phyloP scores from a whole-genome alignment of 1,140 invertebrate genomes.

The Ruditapes philippinarum region DNA sequence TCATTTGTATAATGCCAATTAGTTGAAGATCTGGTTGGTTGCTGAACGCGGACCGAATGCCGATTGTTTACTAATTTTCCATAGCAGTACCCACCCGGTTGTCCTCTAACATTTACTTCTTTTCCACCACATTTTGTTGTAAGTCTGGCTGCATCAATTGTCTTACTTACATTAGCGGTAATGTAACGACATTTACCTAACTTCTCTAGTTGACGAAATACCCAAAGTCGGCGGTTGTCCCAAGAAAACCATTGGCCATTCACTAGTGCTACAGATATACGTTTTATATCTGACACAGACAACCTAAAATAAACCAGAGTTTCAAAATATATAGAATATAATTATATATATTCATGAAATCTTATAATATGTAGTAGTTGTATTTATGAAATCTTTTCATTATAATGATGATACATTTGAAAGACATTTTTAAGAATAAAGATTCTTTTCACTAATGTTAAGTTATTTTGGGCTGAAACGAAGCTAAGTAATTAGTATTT shows the following conservation, averaged over 20 bases:
- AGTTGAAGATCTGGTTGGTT: no score
- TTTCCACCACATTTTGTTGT: slow-evolving; percentile 8
- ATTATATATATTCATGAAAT: no score
- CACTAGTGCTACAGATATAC: neutral
- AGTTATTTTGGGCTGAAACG: no score
- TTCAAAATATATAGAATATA: no score
- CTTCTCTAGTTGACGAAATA: slow-evolving; percentile 47
- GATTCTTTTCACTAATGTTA: no score
- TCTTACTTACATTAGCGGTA: neutral
- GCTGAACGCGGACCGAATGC: no score
- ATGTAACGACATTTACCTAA: slow-evolving; percentile 31
- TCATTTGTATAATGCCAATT: no score
- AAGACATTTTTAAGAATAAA: no score
- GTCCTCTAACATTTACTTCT: neutral
- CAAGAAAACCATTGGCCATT: neutral
- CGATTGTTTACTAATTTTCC: no score
- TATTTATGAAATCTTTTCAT: no score
- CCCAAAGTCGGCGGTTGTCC: slow-evolving; percentile 45
- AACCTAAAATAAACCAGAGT: neutral
- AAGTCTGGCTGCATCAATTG: neutral
- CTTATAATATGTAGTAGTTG: neutral
- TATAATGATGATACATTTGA: no score
- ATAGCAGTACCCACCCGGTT: slow-evolving; percentile 8
- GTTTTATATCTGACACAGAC: neutral
- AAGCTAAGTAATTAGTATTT: no score